phyloP scores from a whole-genome alignment of 2,797 vertebrate species.

The Ptychadena robeensis region DNA sequence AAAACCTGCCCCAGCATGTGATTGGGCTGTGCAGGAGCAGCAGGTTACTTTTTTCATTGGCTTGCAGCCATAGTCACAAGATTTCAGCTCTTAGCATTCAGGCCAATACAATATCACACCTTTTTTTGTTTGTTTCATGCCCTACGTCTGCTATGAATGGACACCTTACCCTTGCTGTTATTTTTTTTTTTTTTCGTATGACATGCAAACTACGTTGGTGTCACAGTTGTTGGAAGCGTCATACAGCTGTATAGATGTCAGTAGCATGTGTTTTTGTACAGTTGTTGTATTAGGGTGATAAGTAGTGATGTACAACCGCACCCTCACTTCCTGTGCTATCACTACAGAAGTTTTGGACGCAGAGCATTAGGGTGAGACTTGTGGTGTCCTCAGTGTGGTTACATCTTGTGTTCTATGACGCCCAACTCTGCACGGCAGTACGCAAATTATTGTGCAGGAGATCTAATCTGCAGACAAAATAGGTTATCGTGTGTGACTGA shows the following conservation, averaged over 20 bases:
- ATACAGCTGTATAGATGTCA: not conserved
- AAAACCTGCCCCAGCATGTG: no score
- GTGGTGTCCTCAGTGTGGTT: not conserved
- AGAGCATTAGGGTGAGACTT: not conserved
- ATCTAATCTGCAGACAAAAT: not conserved
- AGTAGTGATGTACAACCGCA: not conserved
- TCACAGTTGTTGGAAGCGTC: no score
- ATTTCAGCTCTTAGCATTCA: no score
- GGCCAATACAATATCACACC: not conserved
- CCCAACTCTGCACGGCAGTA: not conserved
- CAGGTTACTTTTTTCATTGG: no score
- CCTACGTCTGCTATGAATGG: not conserved
- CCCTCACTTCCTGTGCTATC: not conserved
- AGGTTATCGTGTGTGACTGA: no score
- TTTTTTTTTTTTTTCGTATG: no score
- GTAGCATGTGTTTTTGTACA: not conserved
- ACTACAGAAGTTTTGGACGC: not conserved
- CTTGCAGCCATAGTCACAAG: no score
- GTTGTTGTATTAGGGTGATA: not conserved
- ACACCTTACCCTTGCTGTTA: not conserved
- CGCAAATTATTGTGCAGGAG: not conserved
- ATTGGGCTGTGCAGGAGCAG: no score
- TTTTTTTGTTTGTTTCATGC: not conserved
- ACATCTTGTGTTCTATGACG: not conserved
- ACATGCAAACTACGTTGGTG: no score